Percentiles rank a stretch among this genome's conserved stretches.
Evolutionary conservation across 37 sponge, comb jelly and placozoan genomes (phyloP).

Genomic region (Amphimedon queenslandica): DNA sequence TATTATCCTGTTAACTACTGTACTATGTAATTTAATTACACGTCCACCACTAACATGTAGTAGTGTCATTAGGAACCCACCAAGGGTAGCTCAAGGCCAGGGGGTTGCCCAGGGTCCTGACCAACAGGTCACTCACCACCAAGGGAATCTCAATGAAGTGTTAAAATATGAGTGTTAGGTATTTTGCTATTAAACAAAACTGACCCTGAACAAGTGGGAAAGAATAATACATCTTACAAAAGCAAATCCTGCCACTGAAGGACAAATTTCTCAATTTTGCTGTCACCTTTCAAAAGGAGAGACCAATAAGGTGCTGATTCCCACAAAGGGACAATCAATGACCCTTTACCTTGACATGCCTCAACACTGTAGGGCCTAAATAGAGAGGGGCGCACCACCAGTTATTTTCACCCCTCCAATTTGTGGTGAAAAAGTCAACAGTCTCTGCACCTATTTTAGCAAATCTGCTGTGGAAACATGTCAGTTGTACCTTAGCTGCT

Average conservation of each 20-base stretch:
- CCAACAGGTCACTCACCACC: no score
- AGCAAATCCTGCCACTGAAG: background rate
- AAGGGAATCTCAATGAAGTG: no score
- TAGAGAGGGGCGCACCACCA: conserved; percentile 26
- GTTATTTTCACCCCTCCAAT: conserved; percentile 22
- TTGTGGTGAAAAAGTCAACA: conserved; percentile 28
- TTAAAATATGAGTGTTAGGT: no score
- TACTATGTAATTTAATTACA: no score
- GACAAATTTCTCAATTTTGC: conserved; percentile 6
- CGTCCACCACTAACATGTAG: no score
- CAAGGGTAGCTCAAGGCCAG: no score
- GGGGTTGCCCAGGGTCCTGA: no score
- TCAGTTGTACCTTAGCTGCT: conserved; percentile 6
- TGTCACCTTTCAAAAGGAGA: conserved; percentile 6
- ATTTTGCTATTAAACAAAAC: no score
- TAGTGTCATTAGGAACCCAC: no score
- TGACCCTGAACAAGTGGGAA: no score
- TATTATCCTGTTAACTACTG: no score
- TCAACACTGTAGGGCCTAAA: conserved; percentile 2
- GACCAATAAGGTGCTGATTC: conserved; percentile 38
- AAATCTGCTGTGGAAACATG: conserved; percentile 1
- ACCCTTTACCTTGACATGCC: conserved; percentile 18
- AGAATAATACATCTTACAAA: no score
- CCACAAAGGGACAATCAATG: conserved; percentile 32
- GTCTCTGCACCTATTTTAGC: conserved; percentile 18